phyloP scores from a whole-genome alignment of 2,888 invertebrate genomes.

The Acanthosoma haemorrhoidale region DNA sequence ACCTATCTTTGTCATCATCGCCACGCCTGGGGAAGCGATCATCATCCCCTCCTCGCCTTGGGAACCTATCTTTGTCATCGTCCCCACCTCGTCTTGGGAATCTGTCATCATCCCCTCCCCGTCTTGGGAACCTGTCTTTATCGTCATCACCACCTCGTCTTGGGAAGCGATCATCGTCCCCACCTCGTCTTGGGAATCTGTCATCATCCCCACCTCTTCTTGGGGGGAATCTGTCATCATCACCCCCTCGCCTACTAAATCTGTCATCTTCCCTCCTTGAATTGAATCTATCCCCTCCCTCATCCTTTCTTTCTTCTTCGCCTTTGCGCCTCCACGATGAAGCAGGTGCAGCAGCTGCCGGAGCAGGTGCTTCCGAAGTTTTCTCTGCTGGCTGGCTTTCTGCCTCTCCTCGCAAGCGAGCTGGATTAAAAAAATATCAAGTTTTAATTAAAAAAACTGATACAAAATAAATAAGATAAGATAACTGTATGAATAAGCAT shows the following conservation, averaged over 20 bases:
- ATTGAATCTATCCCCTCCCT: slow-evolving; percentile 39
- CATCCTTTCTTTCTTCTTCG: slow-evolving; percentile 9
- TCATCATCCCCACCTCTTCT: slow-evolving; percentile 44
- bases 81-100: slow-evolving; percentile 21
- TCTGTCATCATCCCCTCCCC: slow-evolving; percentile 31
- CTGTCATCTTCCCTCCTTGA: slow-evolving; percentile 42
- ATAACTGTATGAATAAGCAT: neutral
- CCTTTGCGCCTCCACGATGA: slow-evolving; percentile 15
- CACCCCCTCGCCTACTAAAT: slow-evolving; percentile 47
- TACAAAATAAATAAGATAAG: neutral
- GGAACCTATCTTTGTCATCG: slow-evolving; percentile 39
- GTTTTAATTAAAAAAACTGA: neutral
- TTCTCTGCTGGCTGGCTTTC: neutral
- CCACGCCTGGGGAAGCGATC: slow-evolving; percentile 33
- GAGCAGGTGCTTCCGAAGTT: neutral
- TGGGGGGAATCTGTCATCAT: slow-evolving; percentile 45
- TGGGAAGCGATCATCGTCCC: slow-evolving; percentile 23
- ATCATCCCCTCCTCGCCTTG: slow-evolving; percentile 45
- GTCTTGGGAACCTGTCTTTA: slow-evolving; percentile 33
- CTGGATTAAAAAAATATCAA: neutral
- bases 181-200: slow-evolving; percentile 32
- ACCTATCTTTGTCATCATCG: neutral
- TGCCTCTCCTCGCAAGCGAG: neutral
- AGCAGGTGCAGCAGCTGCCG: neutral
- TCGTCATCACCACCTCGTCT: slow-evolving; percentile 32